phyloP scores from a whole-genome alignment of 1,140 invertebrate genomes.

The Bathynomus jamesi region DNA sequence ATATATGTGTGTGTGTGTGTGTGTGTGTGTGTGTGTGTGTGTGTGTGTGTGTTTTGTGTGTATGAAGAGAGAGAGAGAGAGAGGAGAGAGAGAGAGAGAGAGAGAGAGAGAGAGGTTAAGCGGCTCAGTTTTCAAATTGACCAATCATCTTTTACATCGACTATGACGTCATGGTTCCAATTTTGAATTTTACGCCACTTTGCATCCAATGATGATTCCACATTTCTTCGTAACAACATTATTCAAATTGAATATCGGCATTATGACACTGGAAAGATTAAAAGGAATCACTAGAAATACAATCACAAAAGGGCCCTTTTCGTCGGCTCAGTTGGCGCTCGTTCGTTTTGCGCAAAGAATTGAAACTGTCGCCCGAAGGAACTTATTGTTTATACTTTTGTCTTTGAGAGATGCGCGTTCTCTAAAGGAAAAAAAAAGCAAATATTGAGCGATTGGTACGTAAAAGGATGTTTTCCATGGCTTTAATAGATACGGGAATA shows the following conservation, averaged over 20 bases:
- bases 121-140: background rate
- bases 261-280: conserved; percentile 1
- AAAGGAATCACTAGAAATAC: background rate
- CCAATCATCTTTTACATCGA: background rate
- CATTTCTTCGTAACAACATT: background rate
- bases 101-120: background rate
- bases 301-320: background rate
- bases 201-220: conserved; percentile 1
- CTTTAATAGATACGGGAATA: too few relatives aligned
- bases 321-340: background rate
- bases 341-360: background rate
- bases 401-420: too few relatives aligned
- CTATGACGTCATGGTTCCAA: background rate
- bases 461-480: too few relatives aligned
- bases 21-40: background rate
- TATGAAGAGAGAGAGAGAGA: background rate
- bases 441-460: background rate
- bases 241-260: conserved; percentile 1
- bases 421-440: background rate
- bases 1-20: background rate
- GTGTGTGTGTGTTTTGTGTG: background rate
- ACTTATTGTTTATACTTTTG: background rate
- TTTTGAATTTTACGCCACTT: conserved; percentile 1
- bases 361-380: background rate
- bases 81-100: background rate